Evolutionary conservation across 2,113 vertebrate genomes (phyloP).

Genomic region (Callospermophilus lateralis): DNA sequence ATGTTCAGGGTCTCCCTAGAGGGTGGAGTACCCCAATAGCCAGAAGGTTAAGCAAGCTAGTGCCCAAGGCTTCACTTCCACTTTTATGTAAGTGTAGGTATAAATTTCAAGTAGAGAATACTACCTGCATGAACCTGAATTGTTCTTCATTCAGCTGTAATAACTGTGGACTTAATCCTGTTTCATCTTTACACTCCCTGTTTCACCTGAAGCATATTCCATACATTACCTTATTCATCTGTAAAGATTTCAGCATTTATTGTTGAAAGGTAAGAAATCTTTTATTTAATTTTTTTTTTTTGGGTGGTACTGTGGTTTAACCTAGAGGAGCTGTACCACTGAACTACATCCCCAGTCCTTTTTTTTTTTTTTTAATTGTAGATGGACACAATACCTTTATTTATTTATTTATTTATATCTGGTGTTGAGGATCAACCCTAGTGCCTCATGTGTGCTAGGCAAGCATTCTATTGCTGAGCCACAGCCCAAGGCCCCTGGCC

Average conservation of each 20-base stretch:
- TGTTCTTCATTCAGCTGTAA: not conserved
- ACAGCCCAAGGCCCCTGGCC: no score
- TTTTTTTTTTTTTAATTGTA: no score
- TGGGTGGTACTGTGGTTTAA: no score
- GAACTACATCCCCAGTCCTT: no score
- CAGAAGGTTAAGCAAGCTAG: not conserved
- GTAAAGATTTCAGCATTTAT: not conserved
- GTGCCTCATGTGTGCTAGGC: no score
- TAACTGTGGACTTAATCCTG: not conserved
- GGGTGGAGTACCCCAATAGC: not conserved
- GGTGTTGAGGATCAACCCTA: no score
- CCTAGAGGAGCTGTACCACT: no score
- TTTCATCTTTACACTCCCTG: not conserved
- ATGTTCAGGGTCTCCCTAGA: not conserved
- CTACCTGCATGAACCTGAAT: not conserved
- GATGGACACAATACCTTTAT: no score
- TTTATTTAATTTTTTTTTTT: not conserved
- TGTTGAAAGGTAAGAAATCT: not conserved
- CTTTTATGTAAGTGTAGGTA: not conserved
- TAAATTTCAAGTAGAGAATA: not conserved
- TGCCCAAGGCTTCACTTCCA: not conserved
- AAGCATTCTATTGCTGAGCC: no score
- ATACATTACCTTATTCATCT: not conserved
- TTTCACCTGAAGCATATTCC: not conserved
- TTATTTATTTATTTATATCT: no score